These are phyloP conservation scores for Ashinkailepas kermadecensis DNA, from an alignment of 2,888 invertebrate genomes.

Conservation along the genomic window DNA sequence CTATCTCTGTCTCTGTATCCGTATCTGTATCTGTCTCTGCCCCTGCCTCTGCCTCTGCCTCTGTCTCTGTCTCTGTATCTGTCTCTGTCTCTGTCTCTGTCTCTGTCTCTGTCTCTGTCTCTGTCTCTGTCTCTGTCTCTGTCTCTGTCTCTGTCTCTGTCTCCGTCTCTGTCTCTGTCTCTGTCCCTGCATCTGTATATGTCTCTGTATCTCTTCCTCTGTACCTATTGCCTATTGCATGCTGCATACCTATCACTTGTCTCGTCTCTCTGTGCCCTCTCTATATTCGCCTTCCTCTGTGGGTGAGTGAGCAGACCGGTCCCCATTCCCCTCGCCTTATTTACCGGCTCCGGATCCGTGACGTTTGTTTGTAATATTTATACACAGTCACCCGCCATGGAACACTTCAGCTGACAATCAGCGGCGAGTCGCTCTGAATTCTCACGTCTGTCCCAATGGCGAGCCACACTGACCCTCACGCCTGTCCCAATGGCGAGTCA, in stretches of 20 bases:
- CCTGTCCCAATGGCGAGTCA: too few relatives aligned
- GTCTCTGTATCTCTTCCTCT: too few relatives aligned
- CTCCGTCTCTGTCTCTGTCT: background rate
- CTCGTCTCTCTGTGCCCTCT: background rate
- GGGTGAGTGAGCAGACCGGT: background rate
- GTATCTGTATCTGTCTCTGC: too few relatives aligned
- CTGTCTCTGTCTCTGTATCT: too few relatives aligned
- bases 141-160: background rate
- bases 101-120: too few relatives aligned
- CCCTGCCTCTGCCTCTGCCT: too few relatives aligned
- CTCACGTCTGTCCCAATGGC: too few relatives aligned
- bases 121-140: too few relatives aligned
- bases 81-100: background rate
- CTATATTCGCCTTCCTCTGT: background rate
- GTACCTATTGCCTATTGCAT: too few relatives aligned
- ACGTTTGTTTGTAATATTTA: slow-evolving; percentile 19
- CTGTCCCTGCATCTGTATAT: too few relatives aligned
- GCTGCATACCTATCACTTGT: background rate
- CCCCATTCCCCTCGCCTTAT: background rate
- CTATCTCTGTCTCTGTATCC: too few relatives aligned
- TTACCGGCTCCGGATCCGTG: background rate
- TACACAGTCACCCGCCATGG: background rate
- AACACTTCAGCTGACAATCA: background rate
- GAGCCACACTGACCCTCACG: too few relatives aligned
- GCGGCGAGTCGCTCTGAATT: background rate